Percentiles rank a stretch among this genome's conserved stretches.
phyloP scores from a whole-genome alignment of 2,888 invertebrate species.

The Cryptophagus acutangulus region DNA sequence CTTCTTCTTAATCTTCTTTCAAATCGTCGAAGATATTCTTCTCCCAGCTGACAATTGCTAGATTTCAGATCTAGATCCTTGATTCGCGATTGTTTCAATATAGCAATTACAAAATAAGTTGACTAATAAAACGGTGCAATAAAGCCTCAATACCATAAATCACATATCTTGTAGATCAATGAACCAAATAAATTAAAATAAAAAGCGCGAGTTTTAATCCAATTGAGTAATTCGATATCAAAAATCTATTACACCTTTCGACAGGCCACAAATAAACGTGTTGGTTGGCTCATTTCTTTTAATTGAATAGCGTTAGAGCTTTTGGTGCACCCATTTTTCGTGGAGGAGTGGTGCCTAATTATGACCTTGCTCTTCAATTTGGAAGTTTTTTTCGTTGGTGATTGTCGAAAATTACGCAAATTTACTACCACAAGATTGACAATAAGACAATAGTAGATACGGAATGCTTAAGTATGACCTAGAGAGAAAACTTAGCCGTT shows the following conservation, averaged over 20 bases:
- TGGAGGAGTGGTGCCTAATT: not conserved
- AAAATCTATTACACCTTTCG: no score
- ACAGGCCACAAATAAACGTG: no score
- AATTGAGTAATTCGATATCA: conserved; percentile 8
- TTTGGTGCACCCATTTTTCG: conserved; percentile 2
- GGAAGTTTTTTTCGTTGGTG: conserved; percentile 3
- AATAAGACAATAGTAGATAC: conserved; percentile 35
- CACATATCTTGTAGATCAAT: not conserved
- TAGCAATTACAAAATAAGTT: no score
- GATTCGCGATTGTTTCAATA: no score
- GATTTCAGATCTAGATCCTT: no score
- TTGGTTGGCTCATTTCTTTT: conserved; percentile 3
- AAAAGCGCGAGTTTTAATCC: not conserved
- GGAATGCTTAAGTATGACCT: conserved; percentile 39
- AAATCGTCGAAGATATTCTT: no score
- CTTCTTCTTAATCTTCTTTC: no score
- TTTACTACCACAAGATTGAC: conserved; percentile 19
- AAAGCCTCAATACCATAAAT: no score
- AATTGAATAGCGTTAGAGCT: no score
- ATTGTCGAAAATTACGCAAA: conserved; percentile 23
- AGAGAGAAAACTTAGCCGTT: conserved; percentile 40
- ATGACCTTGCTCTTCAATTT: conserved; percentile 21
- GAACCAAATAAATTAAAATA: conserved; percentile 3
- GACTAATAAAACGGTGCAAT: no score
- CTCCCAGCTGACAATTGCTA: no score